Percentiles rank a stretch among this genome's conserved stretches.
These are phyloP conservation scores for Masnerella sp. DNA, from an alignment of 2,888 invertebrate species.

Conservation along the genomic window DNA sequence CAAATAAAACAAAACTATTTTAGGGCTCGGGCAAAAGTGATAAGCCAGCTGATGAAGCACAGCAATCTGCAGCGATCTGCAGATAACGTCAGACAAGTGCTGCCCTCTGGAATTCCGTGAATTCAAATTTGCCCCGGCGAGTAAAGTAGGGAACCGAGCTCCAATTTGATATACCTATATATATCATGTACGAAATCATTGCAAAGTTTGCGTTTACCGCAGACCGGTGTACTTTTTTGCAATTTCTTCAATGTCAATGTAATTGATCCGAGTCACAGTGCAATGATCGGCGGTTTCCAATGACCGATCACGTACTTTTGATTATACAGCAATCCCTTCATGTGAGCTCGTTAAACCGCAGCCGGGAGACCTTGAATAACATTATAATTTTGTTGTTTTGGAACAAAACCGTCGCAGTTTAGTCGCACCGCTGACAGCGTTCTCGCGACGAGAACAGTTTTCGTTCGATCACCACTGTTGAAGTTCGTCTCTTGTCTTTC, in stretches of 20 bases:
- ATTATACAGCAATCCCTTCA: not conserved
- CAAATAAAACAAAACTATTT: too few species aligned
- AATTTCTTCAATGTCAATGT: too few species aligned
- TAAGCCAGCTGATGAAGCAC: not conserved
- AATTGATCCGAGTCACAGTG: not conserved
- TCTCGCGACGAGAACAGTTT: too few species aligned
- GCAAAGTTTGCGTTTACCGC: too few species aligned
- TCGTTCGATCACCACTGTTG: not conserved
- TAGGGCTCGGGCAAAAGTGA: too few species aligned
- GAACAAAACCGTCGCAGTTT: too few species aligned
- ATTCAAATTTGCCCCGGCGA: not conserved
- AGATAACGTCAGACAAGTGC: too few species aligned
- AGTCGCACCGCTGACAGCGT: too few species aligned
- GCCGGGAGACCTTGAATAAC: not conserved
- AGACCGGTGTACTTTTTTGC: too few species aligned
- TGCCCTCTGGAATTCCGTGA: not conserved
- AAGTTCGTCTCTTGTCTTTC: too few species aligned
- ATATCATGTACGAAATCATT: not conserved
- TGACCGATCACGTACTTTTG: not conserved
- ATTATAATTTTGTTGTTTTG: too few species aligned
- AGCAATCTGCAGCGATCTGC: not conserved
- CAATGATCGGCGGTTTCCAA: not conserved
- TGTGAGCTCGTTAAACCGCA: not conserved
- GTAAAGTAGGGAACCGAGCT: not conserved
- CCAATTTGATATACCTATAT: not conserved